A percentile compares a stretch with the other conserved stretches of the same genome.
Evolutionary conservation across 2,113 vertebrate genomes (phyloP).

Genomic region (Malaclemys terrapin): DNA sequence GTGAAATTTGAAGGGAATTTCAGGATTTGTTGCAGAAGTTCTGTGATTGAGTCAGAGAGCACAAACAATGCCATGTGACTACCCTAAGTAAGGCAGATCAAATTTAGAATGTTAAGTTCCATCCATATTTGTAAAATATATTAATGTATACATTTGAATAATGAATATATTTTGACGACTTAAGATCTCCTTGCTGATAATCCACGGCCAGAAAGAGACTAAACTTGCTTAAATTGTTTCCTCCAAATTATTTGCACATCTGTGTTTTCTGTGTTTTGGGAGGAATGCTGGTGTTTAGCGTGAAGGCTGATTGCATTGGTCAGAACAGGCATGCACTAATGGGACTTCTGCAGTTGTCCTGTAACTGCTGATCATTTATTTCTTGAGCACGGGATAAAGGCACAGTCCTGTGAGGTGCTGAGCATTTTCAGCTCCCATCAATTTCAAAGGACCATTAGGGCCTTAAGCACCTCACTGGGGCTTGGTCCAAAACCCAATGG

Average conservation of each 20-base stretch:
- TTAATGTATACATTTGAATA: background rate
- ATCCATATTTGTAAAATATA: background rate
- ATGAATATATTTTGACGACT: background rate
- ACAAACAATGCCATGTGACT: background rate
- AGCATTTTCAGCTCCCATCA: background rate
- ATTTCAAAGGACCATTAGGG: background rate
- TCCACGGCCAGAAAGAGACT: background rate
- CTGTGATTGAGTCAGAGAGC: background rate
- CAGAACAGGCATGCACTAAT: background rate
- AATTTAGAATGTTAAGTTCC: background rate
- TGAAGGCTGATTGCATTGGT: background rate
- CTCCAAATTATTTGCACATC: background rate
- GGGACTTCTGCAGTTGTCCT: background rate
- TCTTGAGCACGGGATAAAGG: background rate
- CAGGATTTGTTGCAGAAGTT: background rate
- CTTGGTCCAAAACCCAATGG: background rate
- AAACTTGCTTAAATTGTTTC: background rate
- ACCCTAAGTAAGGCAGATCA: background rate
- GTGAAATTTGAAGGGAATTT: background rate
- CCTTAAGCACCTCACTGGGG: slow-evolving; percentile 15
- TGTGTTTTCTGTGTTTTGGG: background rate
- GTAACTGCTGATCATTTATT: background rate
- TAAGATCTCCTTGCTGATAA: background rate
- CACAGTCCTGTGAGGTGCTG: background rate
- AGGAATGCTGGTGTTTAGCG: background rate